Evolutionary conservation across 92 coral and sea anemone species (phyloP).

Genomic region (Zoanthus solanderi): DNA sequence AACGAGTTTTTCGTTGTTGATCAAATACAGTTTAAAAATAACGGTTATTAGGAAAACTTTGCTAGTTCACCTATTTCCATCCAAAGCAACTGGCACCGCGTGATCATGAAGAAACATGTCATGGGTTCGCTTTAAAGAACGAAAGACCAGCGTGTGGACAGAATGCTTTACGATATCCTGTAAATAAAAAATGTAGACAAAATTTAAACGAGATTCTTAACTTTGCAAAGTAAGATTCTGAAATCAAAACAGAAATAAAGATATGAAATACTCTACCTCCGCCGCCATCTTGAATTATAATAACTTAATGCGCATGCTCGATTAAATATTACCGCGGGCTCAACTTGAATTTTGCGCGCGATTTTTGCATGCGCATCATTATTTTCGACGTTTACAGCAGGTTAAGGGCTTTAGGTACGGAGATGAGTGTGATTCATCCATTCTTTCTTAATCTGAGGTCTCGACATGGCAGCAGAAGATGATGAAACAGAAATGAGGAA

Average conservation of each 20-base stretch:
- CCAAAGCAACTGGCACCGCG: conserved; percentile 82
- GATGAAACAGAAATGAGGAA: conserved; percentile 56
- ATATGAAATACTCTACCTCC: conserved; percentile 58
- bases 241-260: not conserved
- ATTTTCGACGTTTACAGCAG: too few relatives aligned
- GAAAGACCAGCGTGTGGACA: conserved; percentile 99
- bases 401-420: too few relatives aligned
- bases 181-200: conserved; percentile 13
- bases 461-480: conserved; percentile 51
- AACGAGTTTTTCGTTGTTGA: too few relatives aligned
- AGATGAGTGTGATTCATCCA: too few relatives aligned
- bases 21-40: not conserved
- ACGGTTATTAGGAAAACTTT: not conserved
- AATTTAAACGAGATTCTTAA: not conserved
- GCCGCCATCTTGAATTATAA: conserved; percentile 83
- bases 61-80: conserved; percentile 76
- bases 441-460: not conserved
- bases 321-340: conserved; percentile 36
- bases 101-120: conserved; percentile 97
- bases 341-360: conserved; percentile 51
- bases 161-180: conserved; percentile 99
- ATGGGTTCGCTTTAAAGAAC: conserved; percentile 97
- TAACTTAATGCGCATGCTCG: conserved; percentile 47
- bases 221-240: too few relatives aligned
- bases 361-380: too few relatives aligned